A percentile compares a stretch with the other conserved stretches of the same genome.
These are phyloP conservation scores for Apogon talboti DNA, from an alignment of 2,797 vertebrate species.

Conservation along the genomic window DNA sequence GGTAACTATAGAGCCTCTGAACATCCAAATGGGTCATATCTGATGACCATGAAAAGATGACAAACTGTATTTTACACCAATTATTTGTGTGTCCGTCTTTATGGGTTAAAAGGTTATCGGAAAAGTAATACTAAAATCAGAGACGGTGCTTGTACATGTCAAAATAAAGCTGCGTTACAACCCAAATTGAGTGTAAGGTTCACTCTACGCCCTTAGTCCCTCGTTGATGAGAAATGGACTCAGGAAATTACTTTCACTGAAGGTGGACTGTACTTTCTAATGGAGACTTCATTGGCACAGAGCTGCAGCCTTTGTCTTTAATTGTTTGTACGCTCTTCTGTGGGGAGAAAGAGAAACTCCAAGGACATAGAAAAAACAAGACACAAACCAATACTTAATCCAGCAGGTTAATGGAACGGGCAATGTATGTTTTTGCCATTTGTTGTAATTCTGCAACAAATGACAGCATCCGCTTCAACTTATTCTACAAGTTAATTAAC, in stretches of 20 bases:
- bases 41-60: no score
- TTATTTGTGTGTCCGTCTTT: no score
- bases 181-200: conserved; percentile 27
- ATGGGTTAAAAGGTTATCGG: no score
- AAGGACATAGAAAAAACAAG: conserved; percentile 42
- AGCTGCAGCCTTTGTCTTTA: conserved; percentile 39
- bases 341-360: conserved; percentile 30
- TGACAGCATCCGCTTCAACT: conserved; percentile 29
- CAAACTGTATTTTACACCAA: no score
- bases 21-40: no score
- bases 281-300: conserved; percentile 53
- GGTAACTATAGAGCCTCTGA: no score
- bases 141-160: not conserved
- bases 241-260: conserved; percentile 67
- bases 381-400: conserved; percentile 7
- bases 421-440: conserved; percentile 23
- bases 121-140: no score
- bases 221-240: conserved; percentile 54
- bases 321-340: conserved; percentile 42
- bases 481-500: conserved; percentile 39
- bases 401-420: conserved; percentile 31
- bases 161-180: conserved; percentile 6
- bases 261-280: conserved; percentile 35
- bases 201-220: conserved; percentile 41
- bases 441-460: conserved; percentile 29